A percentile compares a stretch with the other conserved stretches of the same genome.
phyloP scores from a whole-genome alignment of 2,888 invertebrate genomes.

The Drosophila borborema region DNA sequence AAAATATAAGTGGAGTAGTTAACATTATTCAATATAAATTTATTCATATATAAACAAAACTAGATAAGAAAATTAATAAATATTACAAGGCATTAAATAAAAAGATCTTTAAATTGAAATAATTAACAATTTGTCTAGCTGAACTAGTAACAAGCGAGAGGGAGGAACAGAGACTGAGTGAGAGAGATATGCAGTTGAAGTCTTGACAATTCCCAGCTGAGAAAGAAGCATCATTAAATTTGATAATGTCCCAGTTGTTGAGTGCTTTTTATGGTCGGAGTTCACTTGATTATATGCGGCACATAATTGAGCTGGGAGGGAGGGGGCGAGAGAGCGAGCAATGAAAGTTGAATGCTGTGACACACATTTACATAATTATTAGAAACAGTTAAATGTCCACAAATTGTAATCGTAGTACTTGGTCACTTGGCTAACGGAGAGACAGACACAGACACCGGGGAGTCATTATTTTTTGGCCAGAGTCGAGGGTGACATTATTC shows the following conservation, averaged over 20 bases:
- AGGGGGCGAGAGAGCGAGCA: not conserved
- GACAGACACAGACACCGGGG: slow-evolving; percentile 59
- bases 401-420: slow-evolving; percentile 68
- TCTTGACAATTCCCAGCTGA: slow-evolving; percentile 42
- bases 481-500: slow-evolving; percentile 55
- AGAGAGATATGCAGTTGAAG: not conserved
- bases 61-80: not conserved
- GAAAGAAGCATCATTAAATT: slow-evolving; percentile 66
- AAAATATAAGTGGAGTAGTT: too few relatives aligned
- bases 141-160: not conserved
- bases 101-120: slow-evolving; percentile 28
- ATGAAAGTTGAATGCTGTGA: slow-evolving; percentile 37
- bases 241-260: slow-evolving; percentile 58
- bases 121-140: slow-evolving; percentile 16
- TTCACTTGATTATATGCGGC: slow-evolving; percentile 63
- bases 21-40: not conserved
- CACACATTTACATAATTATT: slow-evolving; percentile 79
- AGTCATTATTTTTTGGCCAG: slow-evolving; percentile 62
- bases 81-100: slow-evolving; percentile 14
- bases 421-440: slow-evolving; percentile 28
- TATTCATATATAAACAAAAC: too few relatives aligned
- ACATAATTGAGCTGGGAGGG: slow-evolving; percentile 53
- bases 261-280: slow-evolving; percentile 53
- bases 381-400: slow-evolving; percentile 80
- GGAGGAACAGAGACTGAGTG: too few relatives aligned